Conservation (phyloP, 1,140 invertebrate species). For the Drosophila chauvacae region DNA sequence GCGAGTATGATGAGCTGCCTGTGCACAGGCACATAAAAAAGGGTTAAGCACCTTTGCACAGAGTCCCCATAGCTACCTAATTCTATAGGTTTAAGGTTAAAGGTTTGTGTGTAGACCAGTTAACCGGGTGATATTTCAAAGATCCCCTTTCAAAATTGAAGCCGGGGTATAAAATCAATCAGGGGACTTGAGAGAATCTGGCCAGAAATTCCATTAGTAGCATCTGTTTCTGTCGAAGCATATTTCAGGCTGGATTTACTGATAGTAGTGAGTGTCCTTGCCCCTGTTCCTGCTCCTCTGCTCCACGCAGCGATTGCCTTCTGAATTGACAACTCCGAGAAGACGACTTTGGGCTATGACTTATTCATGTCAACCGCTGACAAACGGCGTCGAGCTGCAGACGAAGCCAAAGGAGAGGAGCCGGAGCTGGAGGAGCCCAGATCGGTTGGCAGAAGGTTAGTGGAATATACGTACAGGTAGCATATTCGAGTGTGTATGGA, state of each 20-base stretch:
- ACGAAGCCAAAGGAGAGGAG: constrained; percentile 31
- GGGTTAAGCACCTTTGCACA: not conserved
- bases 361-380: constrained; percentile 79
- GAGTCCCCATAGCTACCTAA: not conserved
- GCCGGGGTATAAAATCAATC: constrained; percentile 22
- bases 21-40: not conserved
- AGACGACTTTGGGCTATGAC: constrained; percentile 60
- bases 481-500: not conserved
- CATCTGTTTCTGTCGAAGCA: constrained; percentile 30
- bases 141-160: not conserved
- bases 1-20: constrained; percentile 32
- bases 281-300: not conserved
- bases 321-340: constrained; percentile 44
- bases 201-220: constrained; percentile 34
- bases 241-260: constrained; percentile 40
- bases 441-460: not conserved
- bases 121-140: not conserved
- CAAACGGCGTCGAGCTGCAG: constrained; percentile 65
- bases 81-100: not conserved
- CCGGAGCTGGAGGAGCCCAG: not conserved
- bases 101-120: not conserved
- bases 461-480: not conserved
- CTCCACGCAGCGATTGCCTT: constrained; percentile 10
- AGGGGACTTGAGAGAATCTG: not conserved
- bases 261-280: not conserved